Percentiles rank a stretch among this genome's conserved stretches.
phyloP scores from a whole-genome alignment of 2,113 vertebrate species.

The Chaenogobius annularis region DNA sequence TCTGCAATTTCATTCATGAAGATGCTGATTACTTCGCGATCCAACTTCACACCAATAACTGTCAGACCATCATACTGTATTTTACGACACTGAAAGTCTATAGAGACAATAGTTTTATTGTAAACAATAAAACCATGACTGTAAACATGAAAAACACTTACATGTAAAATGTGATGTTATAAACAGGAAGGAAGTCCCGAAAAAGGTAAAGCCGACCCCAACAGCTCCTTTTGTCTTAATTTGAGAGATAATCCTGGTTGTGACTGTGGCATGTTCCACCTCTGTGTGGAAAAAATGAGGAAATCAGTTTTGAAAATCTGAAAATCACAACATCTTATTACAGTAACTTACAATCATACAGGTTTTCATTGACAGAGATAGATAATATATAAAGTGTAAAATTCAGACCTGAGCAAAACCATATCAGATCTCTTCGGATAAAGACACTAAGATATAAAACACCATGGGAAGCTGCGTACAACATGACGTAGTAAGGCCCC shows the following conservation, averaged over 20 bases:
- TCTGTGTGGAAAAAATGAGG: constrained; percentile 71
- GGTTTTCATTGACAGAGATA: not conserved
- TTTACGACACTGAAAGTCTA: no score
- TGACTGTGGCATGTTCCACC: constrained; percentile 91
- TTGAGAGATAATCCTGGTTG: constrained; percentile 95
- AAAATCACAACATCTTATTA: not conserved
- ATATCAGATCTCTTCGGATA: constrained; percentile 93
- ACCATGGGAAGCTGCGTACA: constrained; percentile 86
- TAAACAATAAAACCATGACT: no score
- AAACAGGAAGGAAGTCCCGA: constrained; percentile 97
- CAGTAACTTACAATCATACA: not conserved
- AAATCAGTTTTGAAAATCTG: not conserved
- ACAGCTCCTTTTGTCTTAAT: constrained; percentile 98
- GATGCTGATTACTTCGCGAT: no score
- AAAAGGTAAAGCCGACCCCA: constrained; percentile 90
- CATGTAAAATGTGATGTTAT: constrained; percentile 98
- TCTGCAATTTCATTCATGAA: no score
- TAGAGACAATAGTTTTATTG: no score
- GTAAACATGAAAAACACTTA: constrained; percentile 68
- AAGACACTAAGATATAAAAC: constrained; percentile 91
- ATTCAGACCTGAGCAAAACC: constrained; percentile 94
- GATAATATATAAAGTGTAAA: not conserved
- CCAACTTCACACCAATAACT: no score
- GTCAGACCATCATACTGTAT: no score
- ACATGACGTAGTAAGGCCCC: constrained; percentile 91